Base-by-base conservation (phyloP, 2,888 invertebrate genomes). In the Liodrosophila aerea region DNA sequence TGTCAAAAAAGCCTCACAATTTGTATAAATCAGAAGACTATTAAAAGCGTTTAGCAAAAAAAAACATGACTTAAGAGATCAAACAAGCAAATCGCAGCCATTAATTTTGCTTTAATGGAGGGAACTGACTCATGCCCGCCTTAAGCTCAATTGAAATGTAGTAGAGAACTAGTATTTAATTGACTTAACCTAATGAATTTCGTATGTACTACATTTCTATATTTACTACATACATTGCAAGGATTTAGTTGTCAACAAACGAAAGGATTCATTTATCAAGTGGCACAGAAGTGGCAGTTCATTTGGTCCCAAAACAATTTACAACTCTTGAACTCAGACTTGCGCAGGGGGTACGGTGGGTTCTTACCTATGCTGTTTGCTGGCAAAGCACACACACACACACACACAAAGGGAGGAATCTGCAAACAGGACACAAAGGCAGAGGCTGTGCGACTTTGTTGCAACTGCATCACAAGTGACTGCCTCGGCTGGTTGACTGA, bases 341-440 rank as follows among this genome's bases (percentile, higher is more conserved):
- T n/a, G n/a, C 22, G 5, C 22, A 22, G 22, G 5, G 22, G 22
- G 27, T 52, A 45, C 40, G 41, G 45, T 40, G 51, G 46, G 53
- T 54, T 60, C 30, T 72, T 72, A 71, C 57, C 68, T 68, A 72
- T 72, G 67, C 72, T 67, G 37, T 71, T 72, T 71, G 64, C 27
- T 33, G 22, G 15, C 34, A 15, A 29, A 52, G 12, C n/a, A 34
- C 30, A 49, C 7, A 39, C 18, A 22, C 7, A 34, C 11, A 30
- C n/a, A 44, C 29, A 43, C 29, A 44, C 8, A 15, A 7, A 41
- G 18, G 7, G 16, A 33, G 7, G 8, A 27, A 60, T 37, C 33
- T 59, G 54, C 58, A 64, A 69, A 51, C 65, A 70, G 54, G 49
- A 46, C 56, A 50, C 54, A 52, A 46, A 60, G 51, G 45, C 53